Base-by-base conservation (phyloP, 2,113 vertebrate genomes). In the Castor canadensis region DNA sequence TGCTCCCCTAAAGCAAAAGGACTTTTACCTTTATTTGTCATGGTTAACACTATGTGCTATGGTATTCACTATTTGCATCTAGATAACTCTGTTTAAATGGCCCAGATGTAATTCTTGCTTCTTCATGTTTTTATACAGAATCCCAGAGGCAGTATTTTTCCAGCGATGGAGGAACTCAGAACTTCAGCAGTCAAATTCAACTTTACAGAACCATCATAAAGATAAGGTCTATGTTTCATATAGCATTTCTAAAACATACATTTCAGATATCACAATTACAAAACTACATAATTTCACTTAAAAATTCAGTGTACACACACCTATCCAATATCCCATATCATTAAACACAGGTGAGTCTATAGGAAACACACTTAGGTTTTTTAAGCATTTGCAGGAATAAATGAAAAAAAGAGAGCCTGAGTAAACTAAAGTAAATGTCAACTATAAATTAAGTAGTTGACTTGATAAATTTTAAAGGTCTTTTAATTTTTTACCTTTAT, bases 131-230 rank as follows among this genome's bases (percentile, higher is more conserved):
- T 58, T 60, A 26, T 26, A 26, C 72, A 92, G 60, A 9, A 77
- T 97, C 64, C 60, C 40, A n/a, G 87, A 85, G 35, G 72, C 56
- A 94, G 15, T 91, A 95, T 38, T 87, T 97, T 93, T 77, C 35
- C 0, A 0, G 10, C 28, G 89, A 76, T 94, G 75, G 58, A 73
- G 73, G 54, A 97, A 86, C 43, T 96, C 94, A 89, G n/a, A n/a
- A n/a, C n/a, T n/a, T n/a, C n/a, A n/a, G n/a, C n/a, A n/a, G n/a
- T 96, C 96, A 96, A 97, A 97, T 97, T 96, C 73, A 89, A 87
- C 58, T 83, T 94, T 89, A 95, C 64, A 93, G 43, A 85, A 67
- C 95, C 89, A 90, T 45, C 94, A 52, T 40, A 3, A 87, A 97
- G 95, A 93, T 85, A 87, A 95, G 92, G 28, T 87, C 84, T 79